Base-by-base conservation (phyloP, 2,888 invertebrate species). In the Ceratothoa steindachneri region DNA sequence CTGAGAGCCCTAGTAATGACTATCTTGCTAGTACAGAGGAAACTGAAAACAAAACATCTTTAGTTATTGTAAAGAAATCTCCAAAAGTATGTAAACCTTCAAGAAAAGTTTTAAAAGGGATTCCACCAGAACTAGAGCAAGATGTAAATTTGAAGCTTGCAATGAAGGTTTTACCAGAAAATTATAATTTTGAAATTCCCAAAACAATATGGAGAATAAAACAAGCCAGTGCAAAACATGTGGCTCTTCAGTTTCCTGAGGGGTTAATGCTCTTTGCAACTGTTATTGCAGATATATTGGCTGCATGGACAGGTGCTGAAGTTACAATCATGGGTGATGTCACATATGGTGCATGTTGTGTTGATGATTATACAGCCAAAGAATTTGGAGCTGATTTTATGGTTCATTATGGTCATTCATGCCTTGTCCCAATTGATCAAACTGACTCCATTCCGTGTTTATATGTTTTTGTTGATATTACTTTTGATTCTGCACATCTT, bases 311-410 rank as follows among this genome's bases (percentile, higher is more conserved):
- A 1, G 89, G 88, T 41, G 94, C 93, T 1, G 96, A 97, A 81
- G 91, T 93, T 0, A 89, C 98, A 67, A 96, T 99, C 78, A 95
- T 99, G 95, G 98, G 96, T 5, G 99, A 99, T 86, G 97, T 99
- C 19, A 98, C 99, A 0, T 99, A 99, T 83, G 99, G 99, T 51
- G 99, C 99, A 0, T 99, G 99, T 84, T 99, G 99, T 84, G 91
- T 99, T 12, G 99, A 99, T 84, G 99, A 99, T 86, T 93, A 90
- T 83, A 95, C 96, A 0, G 97, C 98, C 0, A 88, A 89, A 82
- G 93, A 95, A 0, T 87, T 99, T 31, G 93, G 91, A 12, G 93
- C 93, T 41, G 94, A 97, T 82, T 86, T 98, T 27, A 86, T 97
- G 80, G 90, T 99, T 30, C 99, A 99, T 85, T 99, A 99, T 84